Base-by-base conservation (phyloP, 2,888 invertebrate genomes). In the Zaprionus lineosus region DNA sequence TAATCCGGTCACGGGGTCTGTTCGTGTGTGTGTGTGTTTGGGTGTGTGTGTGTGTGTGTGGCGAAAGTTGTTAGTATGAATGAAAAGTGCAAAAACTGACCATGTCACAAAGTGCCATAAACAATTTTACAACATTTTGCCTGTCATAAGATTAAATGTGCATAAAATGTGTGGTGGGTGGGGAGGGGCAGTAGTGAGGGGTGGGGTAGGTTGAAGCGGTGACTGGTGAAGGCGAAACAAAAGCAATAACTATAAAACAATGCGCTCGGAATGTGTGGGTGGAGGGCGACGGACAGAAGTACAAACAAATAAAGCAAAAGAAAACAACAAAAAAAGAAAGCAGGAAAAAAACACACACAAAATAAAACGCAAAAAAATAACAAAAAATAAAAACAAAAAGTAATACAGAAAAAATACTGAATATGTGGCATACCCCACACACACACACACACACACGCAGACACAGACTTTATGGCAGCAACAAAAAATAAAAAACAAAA, bases 231-330 rank as follows among this genome's bases (percentile, higher is more conserved):
- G 72, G 77, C 82, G 78, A 73, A 84, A 78, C 81, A 84, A 73
- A 81, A 74, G 84, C 84, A 79, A 79, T 79, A 79, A 79, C 78
- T 84, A 82, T 82, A 84, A 84, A 79, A 84, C 78, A 78, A 81
- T 81, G 81, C 84, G 74, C 84, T 74, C 63, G 56, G 73, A 76
- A 64, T 64, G 67, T 28, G 55, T 44, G 56, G 9, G 40, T 28
- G 52, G 37, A 24, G 24, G 40, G 34, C 57, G 44, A 65, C 31
- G 50, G 43, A 18, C 26, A 43, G 26, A 9, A 33, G 48, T 24
- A 44, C 28, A 40, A 53, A 19, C 34, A 50, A 47, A 29, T 11
- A 56, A 12, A 47, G 24, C 24, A 9, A 40, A 37, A 50, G 12
- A 33, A 24, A 26, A 33, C 19, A 9, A 31, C 8, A 50, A 29